Conservation (phyloP, 2,113 vertebrate species). For the Archilochus colubris region DNA sequence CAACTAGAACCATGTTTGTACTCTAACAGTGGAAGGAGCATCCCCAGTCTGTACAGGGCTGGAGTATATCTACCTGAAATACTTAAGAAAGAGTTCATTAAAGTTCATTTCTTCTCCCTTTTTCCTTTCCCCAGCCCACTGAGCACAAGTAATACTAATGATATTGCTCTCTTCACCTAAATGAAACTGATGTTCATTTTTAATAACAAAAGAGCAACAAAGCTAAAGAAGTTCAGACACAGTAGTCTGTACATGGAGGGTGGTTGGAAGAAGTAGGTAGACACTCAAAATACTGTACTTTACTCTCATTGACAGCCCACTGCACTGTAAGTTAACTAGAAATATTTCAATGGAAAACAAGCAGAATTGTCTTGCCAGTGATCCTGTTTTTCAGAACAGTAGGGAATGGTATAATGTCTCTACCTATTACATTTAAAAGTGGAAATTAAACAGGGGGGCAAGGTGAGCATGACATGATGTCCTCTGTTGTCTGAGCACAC, state of each 20-base stretch:
- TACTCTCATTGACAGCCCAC: background rate
- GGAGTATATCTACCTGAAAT: background rate
- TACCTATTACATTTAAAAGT: background rate
- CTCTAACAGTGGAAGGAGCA: background rate
- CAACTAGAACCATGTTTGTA: background rate
- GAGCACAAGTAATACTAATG: background rate
- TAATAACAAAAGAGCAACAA: background rate
- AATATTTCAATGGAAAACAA: background rate
- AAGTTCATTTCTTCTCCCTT: background rate
- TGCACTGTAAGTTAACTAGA: background rate
- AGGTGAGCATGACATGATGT: background rate
- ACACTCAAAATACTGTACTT: background rate
- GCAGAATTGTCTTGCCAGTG: background rate
- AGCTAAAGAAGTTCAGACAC: background rate
- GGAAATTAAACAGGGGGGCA: background rate
- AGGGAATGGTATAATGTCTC: background rate
- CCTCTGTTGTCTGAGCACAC: background rate
- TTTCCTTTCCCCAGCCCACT: background rate
- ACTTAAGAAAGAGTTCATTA: background rate
- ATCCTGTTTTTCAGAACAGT: background rate
- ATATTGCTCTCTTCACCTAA: background rate
- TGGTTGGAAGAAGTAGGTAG: background rate
- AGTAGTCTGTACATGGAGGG: background rate
- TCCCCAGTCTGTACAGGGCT: accelerated
- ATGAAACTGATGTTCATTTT: background rate